A percentile compares a stretch with the other conserved stretches of the same genome.
phyloP scores from a whole-genome alignment of 2,888 invertebrate genomes.

The Ptychoptera albimana region DNA sequence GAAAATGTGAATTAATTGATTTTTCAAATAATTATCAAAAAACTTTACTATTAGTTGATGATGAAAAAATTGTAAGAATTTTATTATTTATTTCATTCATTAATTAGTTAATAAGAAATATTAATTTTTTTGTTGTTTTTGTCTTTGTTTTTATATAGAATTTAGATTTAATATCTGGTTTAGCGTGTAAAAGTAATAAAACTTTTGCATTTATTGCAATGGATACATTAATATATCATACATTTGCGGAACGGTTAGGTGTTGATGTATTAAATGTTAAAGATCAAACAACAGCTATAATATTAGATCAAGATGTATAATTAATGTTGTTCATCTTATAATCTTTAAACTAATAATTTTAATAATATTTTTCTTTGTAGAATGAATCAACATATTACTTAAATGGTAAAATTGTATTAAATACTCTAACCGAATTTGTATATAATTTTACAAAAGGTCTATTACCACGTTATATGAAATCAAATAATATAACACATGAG shows the following conservation, averaged over 20 bases:
- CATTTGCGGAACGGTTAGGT: slow-evolving; percentile 61
- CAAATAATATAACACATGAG: slow-evolving; percentile 4
- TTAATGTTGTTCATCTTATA: neutral
- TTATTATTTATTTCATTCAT: neutral
- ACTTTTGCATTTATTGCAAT: slow-evolving; percentile 50
- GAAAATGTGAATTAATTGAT: slow-evolving; percentile 23
- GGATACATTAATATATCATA: slow-evolving; percentile 53
- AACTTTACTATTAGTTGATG: neutral
- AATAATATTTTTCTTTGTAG: slow-evolving; percentile 30
- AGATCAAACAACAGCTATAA: slow-evolving; percentile 50
- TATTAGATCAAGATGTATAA: slow-evolving; percentile 53
- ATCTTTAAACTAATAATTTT: neutral
- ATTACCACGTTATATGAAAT: slow-evolving; percentile 6
- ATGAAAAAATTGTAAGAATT: neutral
- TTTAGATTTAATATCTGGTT: slow-evolving; percentile 18
- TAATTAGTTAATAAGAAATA: neutral
- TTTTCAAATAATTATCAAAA: slow-evolving; percentile 1
- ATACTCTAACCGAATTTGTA: slow-evolving; percentile 7
- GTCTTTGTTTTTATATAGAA: neutral
- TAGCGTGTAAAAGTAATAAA: slow-evolving; percentile 39
- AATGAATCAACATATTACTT: slow-evolving; percentile 41
- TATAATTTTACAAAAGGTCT: slow-evolving; percentile 7
- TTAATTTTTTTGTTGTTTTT: neutral
- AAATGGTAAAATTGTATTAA: slow-evolving; percentile 7
- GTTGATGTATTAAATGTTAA: slow-evolving; percentile 42